A percentile compares a stretch with the other conserved stretches of the same genome.
phyloP scores from a whole-genome alignment of 2,797 vertebrate species.

The Diplodus puntazzo region DNA sequence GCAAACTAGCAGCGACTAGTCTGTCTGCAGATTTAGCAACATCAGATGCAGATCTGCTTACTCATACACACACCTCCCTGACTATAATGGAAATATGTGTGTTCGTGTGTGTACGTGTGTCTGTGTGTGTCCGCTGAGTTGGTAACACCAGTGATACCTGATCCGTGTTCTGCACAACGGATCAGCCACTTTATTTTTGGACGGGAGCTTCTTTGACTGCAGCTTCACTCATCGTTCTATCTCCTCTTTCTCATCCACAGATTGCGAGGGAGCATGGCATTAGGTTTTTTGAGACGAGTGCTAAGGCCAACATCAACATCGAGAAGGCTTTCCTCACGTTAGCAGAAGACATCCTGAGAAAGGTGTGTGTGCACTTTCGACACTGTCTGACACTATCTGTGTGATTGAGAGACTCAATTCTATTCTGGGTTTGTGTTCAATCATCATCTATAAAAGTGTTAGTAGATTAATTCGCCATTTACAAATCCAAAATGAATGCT shows the following conservation, averaged over 20 bases:
- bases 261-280: constrained; percentile 97
- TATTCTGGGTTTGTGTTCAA: background rate
- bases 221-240: background rate
- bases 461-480: no score
- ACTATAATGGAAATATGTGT: background rate
- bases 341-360: constrained; percentile 99
- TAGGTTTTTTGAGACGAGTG: constrained; percentile 99
- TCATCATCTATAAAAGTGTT: no score
- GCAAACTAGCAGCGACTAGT: constrained; percentile 43
- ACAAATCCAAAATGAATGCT: no score
- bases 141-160: constrained; percentile 48
- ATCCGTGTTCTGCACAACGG: constrained; percentile 48
- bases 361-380: constrained; percentile 85
- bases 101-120: background rate
- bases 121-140: background rate
- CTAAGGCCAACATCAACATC: constrained; percentile 99
- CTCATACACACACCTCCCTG: constrained; percentile 24
- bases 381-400: background rate
- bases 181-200: constrained; percentile 71
- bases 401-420: no score
- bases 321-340: constrained; percentile 99
- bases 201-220: constrained; percentile 10
- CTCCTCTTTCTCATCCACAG: constrained; percentile 78
- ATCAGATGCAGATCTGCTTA: constrained; percentile 54
- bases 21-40: constrained; percentile 44